Conservation (phyloP, 2,113 vertebrate genomes). For the Triplophysa siluroides region DNA sequence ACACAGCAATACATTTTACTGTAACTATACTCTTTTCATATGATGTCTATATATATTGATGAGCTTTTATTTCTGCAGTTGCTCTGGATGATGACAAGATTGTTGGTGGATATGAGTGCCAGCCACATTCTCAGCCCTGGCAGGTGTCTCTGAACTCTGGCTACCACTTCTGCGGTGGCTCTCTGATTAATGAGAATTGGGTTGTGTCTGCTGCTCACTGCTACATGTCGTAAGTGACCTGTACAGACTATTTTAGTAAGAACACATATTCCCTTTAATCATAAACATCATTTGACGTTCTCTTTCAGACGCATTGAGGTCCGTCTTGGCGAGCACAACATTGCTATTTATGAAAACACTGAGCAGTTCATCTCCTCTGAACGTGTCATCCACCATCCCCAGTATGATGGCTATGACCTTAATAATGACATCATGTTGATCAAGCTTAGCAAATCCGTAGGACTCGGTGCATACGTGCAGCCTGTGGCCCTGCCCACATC, state of each 20-base stretch:
- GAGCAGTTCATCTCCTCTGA: background rate
- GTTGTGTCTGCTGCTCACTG: constrained; percentile 29
- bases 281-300: background rate
- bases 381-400: constrained; percentile 63
- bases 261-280: background rate
- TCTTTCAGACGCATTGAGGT: background rate
- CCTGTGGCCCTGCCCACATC: constrained; percentile 69
- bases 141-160: constrained; percentile 70
- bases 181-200: background rate
- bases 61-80: constrained; percentile 30
- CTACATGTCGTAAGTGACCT: background rate
- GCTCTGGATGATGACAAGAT: constrained; percentile 71
- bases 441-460: constrained; percentile 66
- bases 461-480: constrained; percentile 67
- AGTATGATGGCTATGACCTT: constrained; percentile 64
- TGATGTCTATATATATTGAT: background rate
- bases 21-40: background rate
- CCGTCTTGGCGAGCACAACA: background rate
- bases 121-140: constrained; percentile 60
- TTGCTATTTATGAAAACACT: fast-evolving
- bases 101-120: constrained; percentile 72
- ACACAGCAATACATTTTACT: background rate
- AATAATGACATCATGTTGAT: constrained; percentile 64
- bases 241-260: background rate
- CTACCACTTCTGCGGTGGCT: constrained; percentile 43